Evolutionary conservation across 2,888 invertebrate genomes (phyloP).

Genomic region (Mimachlamys varia): DNA sequence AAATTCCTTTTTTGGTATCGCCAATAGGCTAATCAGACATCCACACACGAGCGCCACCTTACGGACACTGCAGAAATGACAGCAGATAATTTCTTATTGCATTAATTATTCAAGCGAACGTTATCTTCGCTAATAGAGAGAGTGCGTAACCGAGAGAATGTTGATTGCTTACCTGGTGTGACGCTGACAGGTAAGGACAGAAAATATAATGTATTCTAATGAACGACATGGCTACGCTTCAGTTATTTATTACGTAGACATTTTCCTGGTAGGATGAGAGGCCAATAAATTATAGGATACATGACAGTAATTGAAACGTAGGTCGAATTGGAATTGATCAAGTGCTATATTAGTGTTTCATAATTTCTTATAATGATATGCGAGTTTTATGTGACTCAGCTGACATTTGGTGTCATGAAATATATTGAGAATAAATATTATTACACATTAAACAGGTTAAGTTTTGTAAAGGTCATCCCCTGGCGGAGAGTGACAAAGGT

Average conservation of each 20-base stretch:
- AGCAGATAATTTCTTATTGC: neutral
- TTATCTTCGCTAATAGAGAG: slow-evolving; percentile 19
- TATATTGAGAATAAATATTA: neutral
- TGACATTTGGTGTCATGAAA: slow-evolving; percentile 15
- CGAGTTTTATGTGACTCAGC: neutral
- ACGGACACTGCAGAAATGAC: slow-evolving; percentile 27
- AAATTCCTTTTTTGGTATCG: neutral
- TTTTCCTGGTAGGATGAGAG: neutral
- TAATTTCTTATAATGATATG: neutral
- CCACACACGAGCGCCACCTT: slow-evolving; percentile 32
- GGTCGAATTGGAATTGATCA: neutral
- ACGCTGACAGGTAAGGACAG: slow-evolving; percentile 34
- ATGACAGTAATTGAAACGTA: slow-evolving; percentile 29
- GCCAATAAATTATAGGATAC: neutral
- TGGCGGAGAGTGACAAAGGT: neutral
- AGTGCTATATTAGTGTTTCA: neutral
- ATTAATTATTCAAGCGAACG: neutral
- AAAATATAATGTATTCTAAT: slow-evolving; percentile 26
- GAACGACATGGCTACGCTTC: slow-evolving; percentile 15
- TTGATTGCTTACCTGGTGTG: slow-evolving; percentile 10
- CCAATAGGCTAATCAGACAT: neutral
- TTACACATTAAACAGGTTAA: neutral
- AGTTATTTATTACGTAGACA: neutral
- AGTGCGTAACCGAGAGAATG: neutral
- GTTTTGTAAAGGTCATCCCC: neutral